phyloP scores from a whole-genome alignment of 2,797 vertebrate species.

The Chelon auratus region DNA sequence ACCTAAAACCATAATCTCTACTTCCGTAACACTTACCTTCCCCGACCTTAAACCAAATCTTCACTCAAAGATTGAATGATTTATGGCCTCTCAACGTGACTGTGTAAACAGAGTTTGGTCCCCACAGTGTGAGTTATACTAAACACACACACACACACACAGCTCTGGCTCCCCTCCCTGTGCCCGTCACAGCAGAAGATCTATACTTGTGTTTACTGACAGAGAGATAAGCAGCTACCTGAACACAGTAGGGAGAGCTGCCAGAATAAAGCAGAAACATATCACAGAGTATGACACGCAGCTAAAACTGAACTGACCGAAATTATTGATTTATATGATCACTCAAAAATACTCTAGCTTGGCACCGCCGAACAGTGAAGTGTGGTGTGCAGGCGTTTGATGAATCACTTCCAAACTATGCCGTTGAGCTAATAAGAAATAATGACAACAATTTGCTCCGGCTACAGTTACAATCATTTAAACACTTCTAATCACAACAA shows the following conservation, averaged over 20 bases:
- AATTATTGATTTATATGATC: background rate
- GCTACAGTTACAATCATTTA: background rate
- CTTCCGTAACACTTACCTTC: no score
- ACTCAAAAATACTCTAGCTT: background rate
- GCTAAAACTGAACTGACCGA: background rate
- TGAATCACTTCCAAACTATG: background rate
- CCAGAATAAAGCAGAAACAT: slow-evolving; percentile 21
- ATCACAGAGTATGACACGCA: slow-evolving; percentile 1
- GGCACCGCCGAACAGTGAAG: background rate
- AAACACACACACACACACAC: slow-evolving; percentile 7
- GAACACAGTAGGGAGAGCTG: slow-evolving; percentile 35
- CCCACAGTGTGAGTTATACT: background rate
- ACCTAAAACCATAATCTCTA: background rate
- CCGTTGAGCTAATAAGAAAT: slow-evolving; percentile 3
- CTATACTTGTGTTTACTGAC: slow-evolving; percentile 29
- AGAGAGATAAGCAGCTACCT: slow-evolving; percentile 53
- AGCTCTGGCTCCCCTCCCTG: slow-evolving; percentile 16
- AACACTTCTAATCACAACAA: background rate
- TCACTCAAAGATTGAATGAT: no score
- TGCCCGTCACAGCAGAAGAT: slow-evolving; percentile 23
- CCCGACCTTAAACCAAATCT: no score
- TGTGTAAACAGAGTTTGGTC: background rate
- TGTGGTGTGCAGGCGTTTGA: background rate
- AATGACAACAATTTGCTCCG: background rate
- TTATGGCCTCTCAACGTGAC: background rate